Percentiles rank a stretch among this genome's conserved stretches.
These are phyloP conservation scores for Orestias chungarensis DNA, from an alignment of 2,797 vertebrate genomes.

Conservation along the genomic window DNA sequence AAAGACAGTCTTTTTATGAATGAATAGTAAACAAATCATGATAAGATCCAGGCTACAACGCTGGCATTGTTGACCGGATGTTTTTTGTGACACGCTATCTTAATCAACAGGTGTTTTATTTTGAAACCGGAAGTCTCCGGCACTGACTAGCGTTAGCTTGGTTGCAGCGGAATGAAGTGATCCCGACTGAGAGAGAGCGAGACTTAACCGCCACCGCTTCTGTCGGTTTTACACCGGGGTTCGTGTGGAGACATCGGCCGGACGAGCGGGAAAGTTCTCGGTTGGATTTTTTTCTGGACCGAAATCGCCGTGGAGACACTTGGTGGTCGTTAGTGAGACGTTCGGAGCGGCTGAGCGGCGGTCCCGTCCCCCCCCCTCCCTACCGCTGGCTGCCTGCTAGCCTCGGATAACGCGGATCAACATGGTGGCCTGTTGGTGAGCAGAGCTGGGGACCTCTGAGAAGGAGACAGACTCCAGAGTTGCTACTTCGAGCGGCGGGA, in stretches of 20 bases:
- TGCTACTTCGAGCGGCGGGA: no score
- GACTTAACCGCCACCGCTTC: constrained; percentile 45
- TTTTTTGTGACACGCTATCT: not conserved
- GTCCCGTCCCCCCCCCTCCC: constrained; percentile 35
- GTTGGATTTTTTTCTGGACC: constrained; percentile 8
- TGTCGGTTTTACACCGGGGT: constrained; percentile 3
- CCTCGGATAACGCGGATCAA: constrained; percentile 63
- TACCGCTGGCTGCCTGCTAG: constrained; percentile 43
- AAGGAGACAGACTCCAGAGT: constrained; percentile 1
- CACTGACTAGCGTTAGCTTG: not conserved
- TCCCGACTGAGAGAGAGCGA: constrained; percentile 35
- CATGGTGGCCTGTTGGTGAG: constrained; percentile 65
- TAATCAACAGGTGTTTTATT: constrained; percentile 33
- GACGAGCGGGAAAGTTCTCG: constrained; percentile 9
- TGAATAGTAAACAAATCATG: no score
- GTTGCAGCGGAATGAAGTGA: constrained; percentile 43
- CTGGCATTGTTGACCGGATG: not conserved
- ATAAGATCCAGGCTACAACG: no score
- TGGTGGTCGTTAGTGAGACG: not conserved
- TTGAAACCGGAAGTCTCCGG: constrained; percentile 26
- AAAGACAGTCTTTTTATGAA: no score
- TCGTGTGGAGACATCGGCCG: not conserved
- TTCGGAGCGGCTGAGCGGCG: constrained; percentile 19
- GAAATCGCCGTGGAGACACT: not conserved
- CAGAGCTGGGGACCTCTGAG: constrained; percentile 22